Conservation (phyloP, 2,797 vertebrate genomes). For the Bucorvus abyssinicus region DNA sequence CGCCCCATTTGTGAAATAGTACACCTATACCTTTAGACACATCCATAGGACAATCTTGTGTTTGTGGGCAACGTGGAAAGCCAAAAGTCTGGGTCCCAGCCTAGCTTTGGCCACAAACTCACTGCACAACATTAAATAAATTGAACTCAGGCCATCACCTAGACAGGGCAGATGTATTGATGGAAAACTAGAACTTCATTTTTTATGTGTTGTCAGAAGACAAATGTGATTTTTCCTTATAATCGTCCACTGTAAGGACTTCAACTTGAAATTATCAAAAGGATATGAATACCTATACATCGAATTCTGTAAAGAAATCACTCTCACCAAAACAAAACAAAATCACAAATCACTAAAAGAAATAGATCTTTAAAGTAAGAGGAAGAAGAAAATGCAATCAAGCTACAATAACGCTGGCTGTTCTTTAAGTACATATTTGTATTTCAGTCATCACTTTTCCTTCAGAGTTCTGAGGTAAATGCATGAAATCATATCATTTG, state of each 20-base stretch:
- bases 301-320: background rate
- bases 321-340: background rate
- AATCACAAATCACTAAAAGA: background rate
- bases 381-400: background rate
- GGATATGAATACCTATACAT: background rate
- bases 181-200: background rate
- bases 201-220: background rate
- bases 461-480: background rate
- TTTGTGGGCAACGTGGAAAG: accelerated
- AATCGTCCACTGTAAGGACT: background rate
- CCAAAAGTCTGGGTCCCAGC: background rate
- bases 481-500: background rate
- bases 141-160: background rate
- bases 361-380: background rate
- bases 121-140: background rate
- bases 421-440: background rate
- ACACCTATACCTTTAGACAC: background rate
- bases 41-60: background rate
- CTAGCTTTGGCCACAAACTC: background rate
- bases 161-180: background rate
- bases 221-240: background rate
- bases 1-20: background rate
- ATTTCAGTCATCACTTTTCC: background rate
- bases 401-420: background rate
- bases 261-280: background rate